phyloP scores from a whole-genome alignment of 2,797 vertebrate genomes.

The Helarctos malayanus region DNA sequence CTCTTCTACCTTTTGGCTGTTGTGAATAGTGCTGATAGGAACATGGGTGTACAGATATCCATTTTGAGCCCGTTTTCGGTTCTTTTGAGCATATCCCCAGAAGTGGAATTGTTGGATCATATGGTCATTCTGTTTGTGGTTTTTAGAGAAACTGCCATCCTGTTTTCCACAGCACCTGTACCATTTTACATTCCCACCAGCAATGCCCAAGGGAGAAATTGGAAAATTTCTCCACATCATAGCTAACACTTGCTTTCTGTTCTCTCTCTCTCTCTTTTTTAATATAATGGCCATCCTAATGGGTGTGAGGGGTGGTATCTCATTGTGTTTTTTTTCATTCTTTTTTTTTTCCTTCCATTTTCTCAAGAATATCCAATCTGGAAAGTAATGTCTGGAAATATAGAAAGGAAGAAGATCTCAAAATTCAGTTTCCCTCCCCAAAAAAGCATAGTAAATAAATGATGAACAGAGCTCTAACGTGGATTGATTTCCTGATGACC shows the following conservation, averaged over 20 bases:
- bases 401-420: neutral
- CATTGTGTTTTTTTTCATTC: neutral
- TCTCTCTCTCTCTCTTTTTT: neutral
- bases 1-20: neutral
- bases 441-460: neutral
- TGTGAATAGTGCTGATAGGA: neutral
- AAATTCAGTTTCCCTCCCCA: neutral
- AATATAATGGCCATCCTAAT: neutral
- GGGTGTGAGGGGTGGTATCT: neutral
- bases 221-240: neutral
- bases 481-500: neutral
- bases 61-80: neutral
- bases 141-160: neutral
- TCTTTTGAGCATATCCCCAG: neutral
- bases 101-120: neutral
- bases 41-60: neutral
- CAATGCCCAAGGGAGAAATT: neutral
- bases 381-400: conserved; percentile 11
- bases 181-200: neutral
- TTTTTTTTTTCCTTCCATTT: neutral
- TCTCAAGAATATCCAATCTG: neutral
- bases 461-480: neutral
- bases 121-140: neutral
- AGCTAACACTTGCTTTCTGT: neutral
- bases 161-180: neutral